Conservation (phyloP, 92 coral and sea anemone species). For the Porites divaricata region DNA sequence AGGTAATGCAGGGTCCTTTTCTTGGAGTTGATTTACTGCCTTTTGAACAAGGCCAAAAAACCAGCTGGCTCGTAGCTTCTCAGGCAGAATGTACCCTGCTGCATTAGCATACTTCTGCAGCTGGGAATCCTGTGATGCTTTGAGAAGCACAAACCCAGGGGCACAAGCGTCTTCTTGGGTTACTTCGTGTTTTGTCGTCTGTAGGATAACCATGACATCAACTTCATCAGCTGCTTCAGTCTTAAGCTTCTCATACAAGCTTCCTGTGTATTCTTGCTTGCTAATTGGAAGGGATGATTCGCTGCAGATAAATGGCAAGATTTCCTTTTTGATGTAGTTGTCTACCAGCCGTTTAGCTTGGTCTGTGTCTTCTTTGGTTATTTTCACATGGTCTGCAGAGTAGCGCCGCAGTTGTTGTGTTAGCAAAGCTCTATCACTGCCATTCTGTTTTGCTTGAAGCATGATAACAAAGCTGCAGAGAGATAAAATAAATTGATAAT, state of each 20-base stretch:
- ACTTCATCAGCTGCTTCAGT: conserved; percentile 91
- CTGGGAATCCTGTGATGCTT: conserved; percentile 46
- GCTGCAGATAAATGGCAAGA: conserved; percentile 34
- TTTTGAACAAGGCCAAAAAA: conserved; percentile 59
- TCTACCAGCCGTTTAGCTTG: conserved; percentile 63
- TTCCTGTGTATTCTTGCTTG: conserved; percentile 80
- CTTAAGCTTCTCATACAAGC: conserved; percentile 79
- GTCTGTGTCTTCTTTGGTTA: conserved; percentile 54
- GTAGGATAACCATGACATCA: conserved; percentile 81
- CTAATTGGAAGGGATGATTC: conserved; percentile 55
- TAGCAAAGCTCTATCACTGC: conserved; percentile 26
- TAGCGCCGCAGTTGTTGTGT: conserved; percentile 63
- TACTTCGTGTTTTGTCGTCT: conserved; percentile 48
- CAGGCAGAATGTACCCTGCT: conserved; percentile 59
- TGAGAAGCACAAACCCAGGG: conserved; percentile 73
- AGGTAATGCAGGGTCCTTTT: conserved; percentile 12
- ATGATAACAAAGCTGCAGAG: conserved; percentile 9
- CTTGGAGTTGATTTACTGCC: conserved; percentile 49
- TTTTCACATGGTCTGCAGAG: conserved; percentile 70
- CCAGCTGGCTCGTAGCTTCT: conserved; percentile 66
- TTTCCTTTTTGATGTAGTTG: conserved; percentile 51
- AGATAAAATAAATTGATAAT: not conserved
- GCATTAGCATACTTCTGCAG: conserved; percentile 46
- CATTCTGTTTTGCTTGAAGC: conserved; percentile 36
- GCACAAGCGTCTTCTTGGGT: conserved; percentile 33